Conservation (phyloP, 2,113 vertebrate species). For the Brachyhypopomus gauderio region DNA sequence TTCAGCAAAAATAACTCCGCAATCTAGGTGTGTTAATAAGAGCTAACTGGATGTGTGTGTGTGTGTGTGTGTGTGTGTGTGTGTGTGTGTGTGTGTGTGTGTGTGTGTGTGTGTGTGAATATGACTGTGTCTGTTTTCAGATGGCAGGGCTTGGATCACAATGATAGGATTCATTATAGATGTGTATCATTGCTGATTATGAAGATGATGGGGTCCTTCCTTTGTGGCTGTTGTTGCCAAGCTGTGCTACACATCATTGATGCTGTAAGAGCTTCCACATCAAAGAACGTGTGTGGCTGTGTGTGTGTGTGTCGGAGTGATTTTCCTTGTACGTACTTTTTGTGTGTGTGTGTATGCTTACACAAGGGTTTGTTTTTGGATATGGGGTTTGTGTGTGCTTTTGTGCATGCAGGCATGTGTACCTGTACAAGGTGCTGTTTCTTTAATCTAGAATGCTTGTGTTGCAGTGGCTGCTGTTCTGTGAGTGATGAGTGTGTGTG, state of each 20-base stretch:
- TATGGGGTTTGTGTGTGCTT: neutral
- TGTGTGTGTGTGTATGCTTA: neutral
- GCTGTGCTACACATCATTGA: neutral
- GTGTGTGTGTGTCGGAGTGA: neutral
- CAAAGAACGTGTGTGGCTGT: neutral
- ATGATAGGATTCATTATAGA: slow-evolving; percentile 26
- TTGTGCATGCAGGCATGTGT: neutral
- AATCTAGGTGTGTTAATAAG: slow-evolving; percentile 22
- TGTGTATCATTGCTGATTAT: slow-evolving; percentile 24
- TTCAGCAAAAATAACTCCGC: neutral
- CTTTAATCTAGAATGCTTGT: neutral
- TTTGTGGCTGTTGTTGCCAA: slow-evolving; percentile 8
- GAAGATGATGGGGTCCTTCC: slow-evolving; percentile 20
- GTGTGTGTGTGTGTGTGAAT: neutral
- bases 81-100: neutral
- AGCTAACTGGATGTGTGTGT: neutral
- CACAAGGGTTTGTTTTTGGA: neutral
- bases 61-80: neutral
- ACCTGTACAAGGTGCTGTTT: neutral
- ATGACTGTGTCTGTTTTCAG: neutral
- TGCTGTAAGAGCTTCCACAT: too few species aligned
- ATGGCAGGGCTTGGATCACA: neutral
- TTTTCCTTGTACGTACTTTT: neutral
- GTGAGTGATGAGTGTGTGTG: neutral
- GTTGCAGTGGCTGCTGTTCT: neutral